These are phyloP conservation scores for Champsocephalus esox DNA, from an alignment of 2,797 vertebrate species.

Conservation along the genomic window DNA sequence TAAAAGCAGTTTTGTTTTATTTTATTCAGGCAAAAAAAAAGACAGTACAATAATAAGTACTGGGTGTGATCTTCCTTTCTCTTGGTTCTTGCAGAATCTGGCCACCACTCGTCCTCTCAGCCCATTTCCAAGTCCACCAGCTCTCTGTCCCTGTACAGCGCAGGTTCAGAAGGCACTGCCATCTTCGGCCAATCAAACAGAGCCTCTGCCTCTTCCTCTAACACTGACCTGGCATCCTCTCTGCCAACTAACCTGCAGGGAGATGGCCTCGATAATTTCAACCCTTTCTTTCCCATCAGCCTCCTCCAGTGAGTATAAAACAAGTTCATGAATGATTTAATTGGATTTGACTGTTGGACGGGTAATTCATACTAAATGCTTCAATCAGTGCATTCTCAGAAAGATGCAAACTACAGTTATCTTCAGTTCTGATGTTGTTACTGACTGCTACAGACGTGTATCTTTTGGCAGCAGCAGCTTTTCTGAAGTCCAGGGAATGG, in stretches of 20 bases:
- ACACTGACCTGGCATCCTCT: slow-evolving; percentile 85
- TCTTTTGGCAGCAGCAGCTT: slow-evolving; percentile 74
- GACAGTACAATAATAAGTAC: background rate
- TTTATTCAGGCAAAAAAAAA: background rate
- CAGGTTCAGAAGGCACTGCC: slow-evolving; percentile 84
- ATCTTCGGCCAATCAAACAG: slow-evolving; percentile 86
- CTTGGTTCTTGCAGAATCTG: slow-evolving; percentile 65
- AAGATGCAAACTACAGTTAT: background rate
- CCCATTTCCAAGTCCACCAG: slow-evolving; percentile 88
- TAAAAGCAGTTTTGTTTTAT: background rate
- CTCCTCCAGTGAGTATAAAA: slow-evolving; percentile 86
- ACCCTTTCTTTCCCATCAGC: slow-evolving; percentile 88
- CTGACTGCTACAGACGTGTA: slow-evolving; percentile 75
- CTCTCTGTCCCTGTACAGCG: slow-evolving; percentile 86
- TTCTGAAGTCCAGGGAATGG: slow-evolving; percentile 77
- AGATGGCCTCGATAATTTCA: slow-evolving; percentile 84
- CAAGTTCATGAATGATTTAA: background rate
- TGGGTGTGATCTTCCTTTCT: background rate
- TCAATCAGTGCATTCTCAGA: no score
- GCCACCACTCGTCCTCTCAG: slow-evolving; percentile 75
- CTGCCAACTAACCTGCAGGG: slow-evolving; percentile 81
- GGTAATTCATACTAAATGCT: slow-evolving; percentile 6
- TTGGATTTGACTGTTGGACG: slow-evolving; percentile 12
- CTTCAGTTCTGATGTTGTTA: slow-evolving; percentile 29
- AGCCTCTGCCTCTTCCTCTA: slow-evolving; percentile 85